A percentile compares a stretch with the other conserved stretches of the same genome.
These are phyloP conservation scores for Budorcas taxicolor DNA, from an alignment of 2,113 vertebrate species.

Conservation along the genomic window DNA sequence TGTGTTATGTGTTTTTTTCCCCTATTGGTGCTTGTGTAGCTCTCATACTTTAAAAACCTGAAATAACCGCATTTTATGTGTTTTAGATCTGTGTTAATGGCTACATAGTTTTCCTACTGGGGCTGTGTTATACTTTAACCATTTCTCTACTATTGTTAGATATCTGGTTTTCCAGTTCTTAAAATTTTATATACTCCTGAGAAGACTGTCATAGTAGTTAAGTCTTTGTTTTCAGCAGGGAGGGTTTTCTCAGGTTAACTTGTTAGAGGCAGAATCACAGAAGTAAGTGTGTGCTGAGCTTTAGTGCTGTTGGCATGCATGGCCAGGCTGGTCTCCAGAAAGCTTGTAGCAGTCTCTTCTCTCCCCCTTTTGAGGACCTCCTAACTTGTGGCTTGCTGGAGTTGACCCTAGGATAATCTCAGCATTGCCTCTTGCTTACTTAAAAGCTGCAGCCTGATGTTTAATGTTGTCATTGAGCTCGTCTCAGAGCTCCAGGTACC, in stretches of 20 bases:
- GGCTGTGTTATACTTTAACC: neutral
- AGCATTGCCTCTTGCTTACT: neutral
- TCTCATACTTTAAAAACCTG: neutral
- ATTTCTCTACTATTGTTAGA: neutral
- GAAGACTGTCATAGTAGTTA: neutral
- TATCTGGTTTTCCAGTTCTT: neutral
- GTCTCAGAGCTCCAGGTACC: neutral
- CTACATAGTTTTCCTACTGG: neutral
- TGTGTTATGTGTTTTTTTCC: neutral
- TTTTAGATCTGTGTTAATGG: neutral
- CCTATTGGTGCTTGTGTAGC: neutral
- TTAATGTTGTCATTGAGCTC: neutral
- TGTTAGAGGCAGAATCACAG: neutral
- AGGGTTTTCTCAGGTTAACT: neutral
- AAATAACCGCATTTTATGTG: neutral
- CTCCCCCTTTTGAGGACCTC: neutral
- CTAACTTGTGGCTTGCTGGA: neutral
- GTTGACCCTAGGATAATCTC: neutral
- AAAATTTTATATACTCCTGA: neutral
- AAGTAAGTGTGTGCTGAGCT: neutral
- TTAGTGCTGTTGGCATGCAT: neutral
- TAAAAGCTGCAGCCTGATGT: neutral
- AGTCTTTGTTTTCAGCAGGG: neutral
- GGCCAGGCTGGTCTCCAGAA: neutral
- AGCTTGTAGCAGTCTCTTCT: neutral